phyloP scores from a whole-genome alignment of 2,888 invertebrate genomes.

The Diadegma fenestrale region DNA sequence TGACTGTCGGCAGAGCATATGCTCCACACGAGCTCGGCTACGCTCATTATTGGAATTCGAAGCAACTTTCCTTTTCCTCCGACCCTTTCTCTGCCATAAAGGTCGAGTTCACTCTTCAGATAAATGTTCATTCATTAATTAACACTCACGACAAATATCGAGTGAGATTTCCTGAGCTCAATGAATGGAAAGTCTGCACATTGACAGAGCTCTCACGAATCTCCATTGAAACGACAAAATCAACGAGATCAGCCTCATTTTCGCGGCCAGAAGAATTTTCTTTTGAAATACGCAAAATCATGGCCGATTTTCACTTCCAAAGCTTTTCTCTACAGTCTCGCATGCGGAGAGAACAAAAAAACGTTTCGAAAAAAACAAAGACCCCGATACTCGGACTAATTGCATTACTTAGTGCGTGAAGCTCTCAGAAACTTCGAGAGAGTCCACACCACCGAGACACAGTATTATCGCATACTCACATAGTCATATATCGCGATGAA shows the following conservation, averaged over 20 bases:
- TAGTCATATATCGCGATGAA: conserved; percentile 10
- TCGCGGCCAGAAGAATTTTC: neutral
- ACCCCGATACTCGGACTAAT: neutral
- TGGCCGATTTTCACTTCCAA: neutral
- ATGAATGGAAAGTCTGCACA: neutral
- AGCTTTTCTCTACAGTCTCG: neutral
- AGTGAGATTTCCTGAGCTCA: neutral
- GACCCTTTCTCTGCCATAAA: neutral
- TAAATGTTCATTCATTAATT: neutral
- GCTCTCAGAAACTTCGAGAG: conserved; percentile 41
- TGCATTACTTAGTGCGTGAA: conserved; percentile 14
- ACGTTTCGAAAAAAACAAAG: neutral
- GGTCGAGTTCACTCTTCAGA: neutral
- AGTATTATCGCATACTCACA: conserved; percentile 41
- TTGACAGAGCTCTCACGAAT: neutral
- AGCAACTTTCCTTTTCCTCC: neutral
- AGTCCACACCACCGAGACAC: conserved; percentile 27
- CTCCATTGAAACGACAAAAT: neutral
- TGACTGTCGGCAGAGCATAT: neutral
- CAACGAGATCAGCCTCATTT: neutral
- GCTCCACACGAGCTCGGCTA: neutral
- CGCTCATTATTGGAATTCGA: neutral
- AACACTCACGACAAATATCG: neutral
- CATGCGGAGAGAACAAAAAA: neutral
- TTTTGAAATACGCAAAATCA: neutral